Evolutionary conservation across 2,797 vertebrate species (phyloP).

Genomic region (Caiman crocodilus): DNA sequence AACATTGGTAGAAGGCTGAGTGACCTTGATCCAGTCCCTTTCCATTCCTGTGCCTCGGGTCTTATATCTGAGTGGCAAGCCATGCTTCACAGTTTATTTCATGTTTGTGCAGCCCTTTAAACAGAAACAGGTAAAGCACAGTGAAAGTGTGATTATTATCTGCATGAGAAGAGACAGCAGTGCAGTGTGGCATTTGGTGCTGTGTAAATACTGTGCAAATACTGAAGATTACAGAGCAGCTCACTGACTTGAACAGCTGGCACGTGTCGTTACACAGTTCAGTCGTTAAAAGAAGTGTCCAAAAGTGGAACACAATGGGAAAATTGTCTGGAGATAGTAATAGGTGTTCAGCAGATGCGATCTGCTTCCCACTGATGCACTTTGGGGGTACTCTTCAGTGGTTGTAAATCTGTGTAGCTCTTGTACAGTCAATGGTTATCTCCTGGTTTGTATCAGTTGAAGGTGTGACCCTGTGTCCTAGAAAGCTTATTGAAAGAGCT

Average conservation of each 20-base stretch:
- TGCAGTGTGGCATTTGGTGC: too few relatives aligned
- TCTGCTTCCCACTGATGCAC: neutral
- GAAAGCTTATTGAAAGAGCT: neutral
- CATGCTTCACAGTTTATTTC: accelerated
- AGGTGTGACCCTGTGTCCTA: neutral
- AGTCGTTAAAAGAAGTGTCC: neutral
- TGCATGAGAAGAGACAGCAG: neutral
- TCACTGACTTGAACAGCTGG: neutral
- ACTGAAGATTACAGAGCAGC: neutral
- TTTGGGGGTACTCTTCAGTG: neutral
- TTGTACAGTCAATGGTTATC: neutral
- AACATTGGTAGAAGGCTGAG: neutral
- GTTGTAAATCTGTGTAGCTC: neutral
- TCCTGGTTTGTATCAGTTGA: neutral
- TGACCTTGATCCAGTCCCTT: neutral
- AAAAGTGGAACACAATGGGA: neutral
- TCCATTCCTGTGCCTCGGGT: neutral
- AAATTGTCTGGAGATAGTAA: neutral
- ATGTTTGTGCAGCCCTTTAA: neutral
- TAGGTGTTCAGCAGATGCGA: accelerated
- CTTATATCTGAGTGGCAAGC: neutral
- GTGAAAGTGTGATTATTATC: neutral
- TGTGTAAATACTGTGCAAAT: neutral
- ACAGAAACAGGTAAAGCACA: neutral
- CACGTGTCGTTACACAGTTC: too few relatives aligned